These are phyloP conservation scores for Helostoma temminkii DNA, from an alignment of 2,797 vertebrate species.

Conservation along the genomic window DNA sequence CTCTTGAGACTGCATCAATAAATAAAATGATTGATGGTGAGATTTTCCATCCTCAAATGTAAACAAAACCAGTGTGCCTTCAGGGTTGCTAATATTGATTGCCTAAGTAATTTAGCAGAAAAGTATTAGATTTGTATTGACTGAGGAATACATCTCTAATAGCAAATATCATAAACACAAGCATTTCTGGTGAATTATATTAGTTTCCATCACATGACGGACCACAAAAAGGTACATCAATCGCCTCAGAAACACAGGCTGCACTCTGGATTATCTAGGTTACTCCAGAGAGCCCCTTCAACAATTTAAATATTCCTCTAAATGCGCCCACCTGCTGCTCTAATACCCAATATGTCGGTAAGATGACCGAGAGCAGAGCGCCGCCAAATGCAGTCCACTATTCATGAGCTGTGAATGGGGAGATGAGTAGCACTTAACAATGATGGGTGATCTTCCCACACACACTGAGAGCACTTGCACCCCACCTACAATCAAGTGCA, in stretches of 20 bases:
- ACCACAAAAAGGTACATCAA: background rate
- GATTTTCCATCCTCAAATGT: constrained; percentile 30
- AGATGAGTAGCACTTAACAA: constrained; percentile 61
- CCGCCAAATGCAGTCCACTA: constrained; percentile 29
- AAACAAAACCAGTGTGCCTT: constrained; percentile 17
- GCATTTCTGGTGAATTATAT: background rate
- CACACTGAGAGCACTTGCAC: constrained; percentile 38
- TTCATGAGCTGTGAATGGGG: constrained; percentile 60
- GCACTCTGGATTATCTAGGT: constrained; percentile 6
- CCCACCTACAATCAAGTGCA: constrained; percentile 30
- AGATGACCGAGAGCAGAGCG: constrained; percentile 30
- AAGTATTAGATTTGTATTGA: constrained; percentile 2
- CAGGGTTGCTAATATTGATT: constrained; percentile 14
- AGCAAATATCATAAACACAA: background rate
- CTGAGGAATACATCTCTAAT: background rate
- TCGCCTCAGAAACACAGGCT: background rate
- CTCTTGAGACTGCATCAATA: constrained; percentile 31
- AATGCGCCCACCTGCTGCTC: constrained; percentile 40
- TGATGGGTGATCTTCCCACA: constrained; percentile 54
- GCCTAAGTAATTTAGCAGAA: constrained; percentile 19
- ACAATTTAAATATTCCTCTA: constrained; percentile 18
- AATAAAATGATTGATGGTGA: too few species aligned
- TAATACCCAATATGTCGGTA: constrained; percentile 1
- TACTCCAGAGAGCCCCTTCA: constrained; percentile 21
- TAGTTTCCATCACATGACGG: background rate